Evolutionary conservation across 2,113 vertebrate genomes (phyloP).

Genomic region (Lepus timidus): DNA sequence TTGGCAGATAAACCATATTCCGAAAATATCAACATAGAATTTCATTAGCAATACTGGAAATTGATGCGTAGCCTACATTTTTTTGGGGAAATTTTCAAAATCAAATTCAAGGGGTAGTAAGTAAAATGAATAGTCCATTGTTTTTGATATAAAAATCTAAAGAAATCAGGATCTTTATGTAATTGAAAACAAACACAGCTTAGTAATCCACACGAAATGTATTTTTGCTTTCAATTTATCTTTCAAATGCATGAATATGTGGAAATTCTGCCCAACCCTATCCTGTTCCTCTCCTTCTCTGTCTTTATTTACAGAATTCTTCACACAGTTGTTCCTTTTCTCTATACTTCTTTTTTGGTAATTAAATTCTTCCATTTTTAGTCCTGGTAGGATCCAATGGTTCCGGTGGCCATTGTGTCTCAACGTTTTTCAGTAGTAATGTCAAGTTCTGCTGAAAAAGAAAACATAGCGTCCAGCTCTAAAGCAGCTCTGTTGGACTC

Average conservation of each 20-base stretch:
- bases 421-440: slow-evolving; percentile 61
- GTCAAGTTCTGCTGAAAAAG: slow-evolving; percentile 62
- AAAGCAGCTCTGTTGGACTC: slow-evolving; percentile 58
- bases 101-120: background rate
- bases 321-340: background rate
- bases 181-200: background rate
- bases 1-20: background rate
- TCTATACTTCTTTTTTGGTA: background rate
- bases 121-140: background rate
- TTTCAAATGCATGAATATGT: background rate
- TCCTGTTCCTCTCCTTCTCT: background rate
- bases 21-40: background rate
- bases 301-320: background rate
- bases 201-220: background rate
- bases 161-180: background rate
- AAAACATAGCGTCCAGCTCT: slow-evolving; percentile 3
- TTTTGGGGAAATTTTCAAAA: slow-evolving; percentile 26
- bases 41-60: background rate
- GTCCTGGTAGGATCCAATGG: background rate
- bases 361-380: background rate
- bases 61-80: background rate
- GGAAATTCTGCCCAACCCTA: accelerated
- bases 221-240: background rate
- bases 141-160: slow-evolving; percentile 40
- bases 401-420: slow-evolving; percentile 12